These are phyloP conservation scores for Chelonoidis abingdonii DNA, from an alignment of 2,113 vertebrate species.

Conservation along the genomic window DNA sequence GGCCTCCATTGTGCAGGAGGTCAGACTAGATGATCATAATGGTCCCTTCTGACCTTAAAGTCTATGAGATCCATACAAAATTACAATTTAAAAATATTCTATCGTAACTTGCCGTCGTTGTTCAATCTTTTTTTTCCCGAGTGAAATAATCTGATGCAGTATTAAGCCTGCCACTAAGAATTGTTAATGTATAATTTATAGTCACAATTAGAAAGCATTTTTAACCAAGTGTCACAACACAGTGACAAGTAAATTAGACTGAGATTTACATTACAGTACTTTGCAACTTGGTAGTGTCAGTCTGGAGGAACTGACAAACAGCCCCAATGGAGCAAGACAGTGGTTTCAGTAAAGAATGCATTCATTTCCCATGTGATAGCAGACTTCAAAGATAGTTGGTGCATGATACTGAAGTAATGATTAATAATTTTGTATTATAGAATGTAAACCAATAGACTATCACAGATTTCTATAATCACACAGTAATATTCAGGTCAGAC, in stretches of 20 bases:
- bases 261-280: slow-evolving; percentile 81
- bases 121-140: slow-evolving; percentile 38
- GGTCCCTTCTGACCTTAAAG: too few species aligned
- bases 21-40: too few species aligned
- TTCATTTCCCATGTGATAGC: slow-evolving; percentile 54
- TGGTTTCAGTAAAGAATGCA: slow-evolving; percentile 66
- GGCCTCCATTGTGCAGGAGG: too few species aligned
- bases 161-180: slow-evolving; percentile 81
- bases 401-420: slow-evolving; percentile 12
- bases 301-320: slow-evolving; percentile 79
- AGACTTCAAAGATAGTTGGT: slow-evolving; percentile 50
- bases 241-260: slow-evolving; percentile 85
- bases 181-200: slow-evolving; percentile 87
- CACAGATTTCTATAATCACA: background rate
- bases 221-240: slow-evolving; percentile 86
- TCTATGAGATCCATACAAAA: background rate
- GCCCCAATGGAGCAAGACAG: slow-evolving; percentile 58
- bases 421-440: slow-evolving; percentile 54
- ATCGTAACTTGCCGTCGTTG: slow-evolving; percentile 40
- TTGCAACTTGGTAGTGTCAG: slow-evolving; percentile 79
- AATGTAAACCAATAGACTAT: slow-evolving; percentile 15
- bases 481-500: background rate
- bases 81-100: slow-evolving; percentile 50
- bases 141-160: slow-evolving; percentile 75
- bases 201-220: slow-evolving; percentile 86